These are phyloP conservation scores for Dufourea novaeangliae DNA, from an alignment of 1,140 invertebrate genomes.

Conservation along the genomic window DNA sequence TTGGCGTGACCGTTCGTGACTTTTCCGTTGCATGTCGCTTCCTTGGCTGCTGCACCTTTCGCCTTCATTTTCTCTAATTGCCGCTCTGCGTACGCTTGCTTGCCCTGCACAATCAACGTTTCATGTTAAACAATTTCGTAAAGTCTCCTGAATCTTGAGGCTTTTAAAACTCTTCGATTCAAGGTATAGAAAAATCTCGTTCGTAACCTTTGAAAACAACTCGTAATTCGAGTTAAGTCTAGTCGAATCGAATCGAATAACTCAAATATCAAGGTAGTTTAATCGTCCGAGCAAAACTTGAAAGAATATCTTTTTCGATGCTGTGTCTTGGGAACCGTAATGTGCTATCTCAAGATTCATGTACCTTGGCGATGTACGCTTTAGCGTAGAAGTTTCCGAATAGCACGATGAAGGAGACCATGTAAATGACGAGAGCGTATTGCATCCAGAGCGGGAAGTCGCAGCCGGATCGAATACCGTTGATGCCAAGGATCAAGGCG, in stretches of 20 bases:
- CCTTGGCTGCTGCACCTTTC: constrained; percentile 26
- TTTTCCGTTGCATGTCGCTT: constrained; percentile 42
- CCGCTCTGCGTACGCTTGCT: constrained; percentile 76
- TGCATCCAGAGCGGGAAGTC: constrained; percentile 97
- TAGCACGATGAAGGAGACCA: constrained; percentile 93
- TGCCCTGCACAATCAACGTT: constrained; percentile 70
- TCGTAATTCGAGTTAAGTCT: no score
- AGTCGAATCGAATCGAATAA: no score
- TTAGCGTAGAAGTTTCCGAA: constrained; percentile 96
- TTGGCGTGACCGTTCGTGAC: constrained; percentile 65
- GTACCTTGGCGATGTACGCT: constrained; percentile 89
- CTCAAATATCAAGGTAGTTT: no score
- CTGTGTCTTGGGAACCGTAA: no score
- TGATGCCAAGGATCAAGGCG: constrained; percentile 91
- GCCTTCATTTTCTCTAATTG: constrained; percentile 64
- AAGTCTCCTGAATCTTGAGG: no score
- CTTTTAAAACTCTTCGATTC: no score
- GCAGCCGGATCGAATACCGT: constrained; percentile 91
- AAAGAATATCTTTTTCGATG: no score
- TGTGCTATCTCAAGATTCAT: not conserved
- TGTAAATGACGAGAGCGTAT: constrained; percentile 94
- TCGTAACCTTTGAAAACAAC: no score
- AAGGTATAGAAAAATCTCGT: no score
- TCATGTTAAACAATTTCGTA: not conserved
- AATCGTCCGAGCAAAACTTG: no score